Conservation (phyloP, 2,797 vertebrate species). For the Tokudaia tokunoshimensis region DNA sequence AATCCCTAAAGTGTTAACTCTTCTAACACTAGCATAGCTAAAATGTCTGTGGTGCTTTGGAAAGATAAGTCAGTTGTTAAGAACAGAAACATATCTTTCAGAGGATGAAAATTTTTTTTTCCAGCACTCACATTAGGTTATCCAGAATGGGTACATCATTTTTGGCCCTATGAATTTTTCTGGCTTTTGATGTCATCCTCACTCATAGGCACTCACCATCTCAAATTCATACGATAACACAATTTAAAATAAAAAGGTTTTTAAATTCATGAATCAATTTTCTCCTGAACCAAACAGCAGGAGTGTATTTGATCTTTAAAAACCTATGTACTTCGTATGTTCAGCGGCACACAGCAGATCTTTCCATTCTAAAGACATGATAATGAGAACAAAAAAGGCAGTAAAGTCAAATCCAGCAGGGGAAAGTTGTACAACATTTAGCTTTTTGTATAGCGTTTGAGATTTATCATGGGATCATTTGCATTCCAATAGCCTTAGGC, state of each 20-base stretch:
- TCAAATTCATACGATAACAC: background rate
- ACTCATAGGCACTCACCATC: background rate
- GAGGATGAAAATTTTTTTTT: background rate
- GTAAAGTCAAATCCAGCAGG: background rate
- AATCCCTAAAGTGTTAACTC: background rate
- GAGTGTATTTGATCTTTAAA: no score
- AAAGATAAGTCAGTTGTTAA: background rate
- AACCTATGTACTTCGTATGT: background rate
- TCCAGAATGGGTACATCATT: background rate
- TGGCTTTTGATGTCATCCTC: no score
- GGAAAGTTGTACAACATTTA: background rate
- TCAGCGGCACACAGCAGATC: background rate
- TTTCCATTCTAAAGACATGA: background rate
- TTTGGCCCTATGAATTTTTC: background rate
- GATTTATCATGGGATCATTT: background rate
- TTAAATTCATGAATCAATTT: background rate
- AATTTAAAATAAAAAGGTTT: background rate
- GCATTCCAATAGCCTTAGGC: background rate
- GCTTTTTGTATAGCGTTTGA: background rate
- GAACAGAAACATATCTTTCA: no score
- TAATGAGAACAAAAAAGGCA: background rate
- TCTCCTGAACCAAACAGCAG: no score
- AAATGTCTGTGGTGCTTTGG: background rate
- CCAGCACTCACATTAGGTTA: background rate
- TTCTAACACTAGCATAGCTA: background rate